Base-by-base conservation (phyloP, 2,113 vertebrate species). In the Arenaria interpres region DNA sequence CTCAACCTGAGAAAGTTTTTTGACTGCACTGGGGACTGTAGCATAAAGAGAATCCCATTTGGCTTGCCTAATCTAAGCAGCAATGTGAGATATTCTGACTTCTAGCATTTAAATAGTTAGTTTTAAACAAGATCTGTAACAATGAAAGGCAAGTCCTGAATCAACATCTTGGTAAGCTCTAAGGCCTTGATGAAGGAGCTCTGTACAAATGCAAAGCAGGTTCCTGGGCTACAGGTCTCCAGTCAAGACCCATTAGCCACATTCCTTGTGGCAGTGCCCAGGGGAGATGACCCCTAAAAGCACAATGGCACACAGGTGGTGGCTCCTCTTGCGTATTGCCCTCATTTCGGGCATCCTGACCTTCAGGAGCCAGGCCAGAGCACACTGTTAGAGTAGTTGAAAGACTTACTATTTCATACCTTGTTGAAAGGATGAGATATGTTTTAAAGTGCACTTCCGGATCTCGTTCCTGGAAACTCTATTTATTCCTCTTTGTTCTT, bases 1-100 rank as follows among this genome's bases (percentile, higher is more conserved):
- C 96, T 96, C 80, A 87, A 93, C 92, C 96, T 91, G 84, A 64
- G 93, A 94, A 93, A 91, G 95, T 81, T 96, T 97, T 98, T 96
- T 95, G 85, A 97, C 73, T 97, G 89, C 76, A 72, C 84, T 66
- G 45, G 95, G 92, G 91, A 96, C 86, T 84, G 81, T 53, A 75
- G 63, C 66, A 60, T 74, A 91, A 95, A 95, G 93, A 93, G 85
- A 95, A 85, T 88, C 50, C 43, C 46, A 86, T 94, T 88, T 74
- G 80, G 74, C 56, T 94, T 89, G 81, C 79, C 69, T 94, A 67
- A 93, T 89, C 92, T 93, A 57, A 74, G 75, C 64, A 80, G 84
- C 86, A 79, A 17, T 32, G 43, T 1, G 25, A 93, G 80, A 59
- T 51, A 39, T 6, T 88, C 76, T 69, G 87, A 71, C 46, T 92